Evolutionary conservation across 1,140 invertebrate species (phyloP), one percentile per base, ranked within the genome.

Genomic region (Solen grandis): DNA sequence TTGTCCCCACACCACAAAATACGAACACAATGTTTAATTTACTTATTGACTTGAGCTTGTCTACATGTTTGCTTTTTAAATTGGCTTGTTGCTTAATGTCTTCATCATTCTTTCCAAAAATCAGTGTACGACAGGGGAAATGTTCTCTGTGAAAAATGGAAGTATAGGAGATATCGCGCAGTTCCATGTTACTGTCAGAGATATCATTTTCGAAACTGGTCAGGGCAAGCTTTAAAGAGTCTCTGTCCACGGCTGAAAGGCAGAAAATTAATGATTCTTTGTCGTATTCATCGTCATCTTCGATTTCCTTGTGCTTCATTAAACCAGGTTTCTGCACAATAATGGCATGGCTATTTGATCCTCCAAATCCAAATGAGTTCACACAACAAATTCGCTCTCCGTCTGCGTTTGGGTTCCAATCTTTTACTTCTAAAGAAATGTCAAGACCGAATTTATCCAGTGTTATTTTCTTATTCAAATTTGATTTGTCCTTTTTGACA

Each of bases 381-480:
- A 87, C 81, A 68, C 85, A 86, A 8, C 81, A 77, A 5, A 86
- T 41, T 29, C 70, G 81, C 29, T 50, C 31, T 13, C 19, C 65
- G 27, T 57, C 29, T n/a, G 16, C 96, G 94, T 83, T 59, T 70
- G 54, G 65, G 29, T n/a, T 54, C 80, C 84, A 81, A 19, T 57
- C 68, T 5, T 14, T 31, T 22, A 75, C 57, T 14, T 82, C 27
- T 33, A 81, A 83, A 0, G 86, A 74, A 14, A 89, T 81, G 33
- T 76, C 59, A 65, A 89, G 62, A 29, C 81, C 74, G 46, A 84
- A 81, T 19, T 75, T 83, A 38, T 72, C 54, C 10, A 72, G 36
- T n/a, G 57, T 72, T 25, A 72, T 72, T 19, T 54, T 57, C 5
- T 57, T 25, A 59, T 87, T 77, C 54, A 89, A 84, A 27, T 84